A percentile compares a stretch with the other conserved stretches of the same genome.
Conservation (phyloP, 2,888 invertebrate genomes). For the Apodemia hepburni region DNA sequence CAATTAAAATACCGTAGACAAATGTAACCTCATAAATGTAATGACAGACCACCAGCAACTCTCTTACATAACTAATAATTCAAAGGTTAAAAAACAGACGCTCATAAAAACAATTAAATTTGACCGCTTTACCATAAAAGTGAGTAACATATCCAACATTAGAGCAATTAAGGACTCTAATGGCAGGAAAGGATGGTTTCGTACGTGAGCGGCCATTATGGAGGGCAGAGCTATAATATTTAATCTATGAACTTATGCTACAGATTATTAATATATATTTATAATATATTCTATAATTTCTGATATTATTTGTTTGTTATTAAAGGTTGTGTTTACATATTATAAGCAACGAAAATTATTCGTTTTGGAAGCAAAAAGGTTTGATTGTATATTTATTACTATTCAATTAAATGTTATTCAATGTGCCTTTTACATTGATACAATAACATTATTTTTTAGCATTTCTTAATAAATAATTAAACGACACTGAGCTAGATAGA, state of each 20-base stretch:
- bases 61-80: conserved; percentile 62
- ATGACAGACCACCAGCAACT: conserved; percentile 65
- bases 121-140: conserved; percentile 76
- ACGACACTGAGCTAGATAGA: too few species aligned
- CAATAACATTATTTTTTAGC: too few species aligned
- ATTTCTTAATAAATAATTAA: too few species aligned
- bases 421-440: too few species aligned
- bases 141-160: conserved; percentile 70
- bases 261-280: neutral
- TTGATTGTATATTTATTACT: too few species aligned
- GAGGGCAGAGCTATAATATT: conserved; percentile 33
- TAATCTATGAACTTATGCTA: conserved; percentile 24
- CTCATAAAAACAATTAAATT: conserved; percentile 76
- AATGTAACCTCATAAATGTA: conserved; percentile 42
- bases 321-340: too few species aligned
- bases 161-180: conserved; percentile 74
- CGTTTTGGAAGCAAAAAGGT: too few species aligned
- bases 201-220: conserved; percentile 48
- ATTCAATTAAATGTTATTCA: too few species aligned
- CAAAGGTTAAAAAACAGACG: conserved; percentile 63
- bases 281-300: neutral
- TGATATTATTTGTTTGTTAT: neutral
- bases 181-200: conserved; percentile 64
- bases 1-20: conserved; percentile 60
- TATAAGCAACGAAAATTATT: too few species aligned